Conservation (phyloP, 2,888 invertebrate species). For the Gymnosoma rotundatum region DNA sequence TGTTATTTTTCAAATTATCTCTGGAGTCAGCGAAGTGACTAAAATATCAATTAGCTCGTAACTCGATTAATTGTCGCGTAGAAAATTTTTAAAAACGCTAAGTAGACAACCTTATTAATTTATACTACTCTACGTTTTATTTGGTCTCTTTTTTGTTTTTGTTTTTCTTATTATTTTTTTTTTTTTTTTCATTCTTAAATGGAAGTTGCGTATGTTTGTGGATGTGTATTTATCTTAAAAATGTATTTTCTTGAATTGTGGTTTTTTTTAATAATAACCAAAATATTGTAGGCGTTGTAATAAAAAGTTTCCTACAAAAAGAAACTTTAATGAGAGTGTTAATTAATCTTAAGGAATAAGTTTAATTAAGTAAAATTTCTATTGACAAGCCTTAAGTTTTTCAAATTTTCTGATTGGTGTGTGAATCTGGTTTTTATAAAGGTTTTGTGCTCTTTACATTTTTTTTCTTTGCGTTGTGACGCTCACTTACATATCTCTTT, state of each 20-base stretch:
- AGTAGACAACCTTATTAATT: too few relatives aligned
- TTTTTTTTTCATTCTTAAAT: slow-evolving; percentile 31
- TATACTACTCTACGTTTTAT: slow-evolving; percentile 46
- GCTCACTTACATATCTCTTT: slow-evolving; percentile 11
- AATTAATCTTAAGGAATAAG: slow-evolving; percentile 20
- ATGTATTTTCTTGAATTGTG: slow-evolving; percentile 42
- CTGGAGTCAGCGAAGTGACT: too few relatives aligned
- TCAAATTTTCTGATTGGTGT: slow-evolving; percentile 29
- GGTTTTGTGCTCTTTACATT: background rate
- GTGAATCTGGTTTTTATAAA: slow-evolving; percentile 32
- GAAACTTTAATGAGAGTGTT: slow-evolving; percentile 14
- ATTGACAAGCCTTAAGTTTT: background rate
- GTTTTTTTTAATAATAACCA: slow-evolving; percentile 16
- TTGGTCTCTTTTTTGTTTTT: slow-evolving; percentile 36
- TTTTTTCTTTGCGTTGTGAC: background rate
- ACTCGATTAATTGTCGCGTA: too few relatives aligned
- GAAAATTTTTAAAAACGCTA: too few relatives aligned
- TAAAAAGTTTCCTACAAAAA: slow-evolving; percentile 5
- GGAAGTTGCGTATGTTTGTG: slow-evolving; percentile 21
- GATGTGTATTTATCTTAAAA: slow-evolving; percentile 15
- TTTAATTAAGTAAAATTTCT: slow-evolving; percentile 25
- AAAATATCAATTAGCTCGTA: too few relatives aligned
- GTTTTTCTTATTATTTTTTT: too few relatives aligned
- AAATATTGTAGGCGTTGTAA: slow-evolving; percentile 39
- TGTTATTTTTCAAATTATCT: too few relatives aligned